These are phyloP conservation scores for Porites lutea DNA, from an alignment of 64 coral and sea anemone species.

Conservation along the genomic window DNA sequence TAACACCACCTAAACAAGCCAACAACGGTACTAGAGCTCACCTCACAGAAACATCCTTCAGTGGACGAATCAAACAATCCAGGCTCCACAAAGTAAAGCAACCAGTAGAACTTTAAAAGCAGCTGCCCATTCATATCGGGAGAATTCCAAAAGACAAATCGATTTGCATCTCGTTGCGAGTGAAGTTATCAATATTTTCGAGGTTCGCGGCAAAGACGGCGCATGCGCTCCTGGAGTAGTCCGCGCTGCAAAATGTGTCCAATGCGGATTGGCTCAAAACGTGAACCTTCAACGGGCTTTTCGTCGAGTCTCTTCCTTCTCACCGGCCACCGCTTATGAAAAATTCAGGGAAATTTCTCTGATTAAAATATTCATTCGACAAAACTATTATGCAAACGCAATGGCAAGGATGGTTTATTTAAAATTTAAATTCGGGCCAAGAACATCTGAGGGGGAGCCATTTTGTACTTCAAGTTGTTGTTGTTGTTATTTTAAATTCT, in stretches of 20 bases:
- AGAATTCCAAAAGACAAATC: conserved; percentile 2
- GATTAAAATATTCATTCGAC: too few species aligned
- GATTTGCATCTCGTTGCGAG: background rate
- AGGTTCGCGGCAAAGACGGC: conserved; percentile 39
- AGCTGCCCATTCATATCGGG: conserved; percentile 52
- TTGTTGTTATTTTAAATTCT: too few species aligned
- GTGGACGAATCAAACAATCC: conserved; percentile 28
- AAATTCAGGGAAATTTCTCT: too few species aligned
- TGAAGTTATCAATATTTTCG: background rate
- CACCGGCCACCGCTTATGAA: too few species aligned
- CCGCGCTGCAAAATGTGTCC: conserved; percentile 44
- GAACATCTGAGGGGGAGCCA: too few species aligned
- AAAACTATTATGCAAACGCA: too few species aligned
- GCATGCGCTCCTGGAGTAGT: conserved; percentile 23
- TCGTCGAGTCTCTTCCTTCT: background rate
- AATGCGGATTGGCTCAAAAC: conserved; percentile 15
- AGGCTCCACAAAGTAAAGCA: conserved; percentile 48
- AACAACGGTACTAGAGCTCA: background rate
- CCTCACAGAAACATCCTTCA: conserved; percentile 92
- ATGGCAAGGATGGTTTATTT: too few species aligned
- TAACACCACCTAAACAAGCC: background rate
- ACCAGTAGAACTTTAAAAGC: conserved; percentile 41
- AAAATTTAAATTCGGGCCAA: too few species aligned
- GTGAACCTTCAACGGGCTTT: too few species aligned
- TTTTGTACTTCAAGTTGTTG: too few species aligned